A percentile compares a stretch with the other conserved stretches of the same genome.
Conservation (phyloP, 2,888 invertebrate genomes). For the Plebejus argus region DNA sequence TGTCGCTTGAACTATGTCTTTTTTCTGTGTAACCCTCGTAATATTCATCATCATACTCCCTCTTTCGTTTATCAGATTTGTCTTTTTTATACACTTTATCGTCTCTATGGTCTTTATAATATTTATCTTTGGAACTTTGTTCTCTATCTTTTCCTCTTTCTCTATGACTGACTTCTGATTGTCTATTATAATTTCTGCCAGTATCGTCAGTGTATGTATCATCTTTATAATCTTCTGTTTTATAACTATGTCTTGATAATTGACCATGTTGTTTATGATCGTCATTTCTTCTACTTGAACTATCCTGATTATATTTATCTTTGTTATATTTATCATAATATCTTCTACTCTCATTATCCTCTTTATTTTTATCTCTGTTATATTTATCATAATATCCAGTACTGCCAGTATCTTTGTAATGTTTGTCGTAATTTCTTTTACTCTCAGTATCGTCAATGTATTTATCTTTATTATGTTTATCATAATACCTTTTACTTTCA, state of each 20-base stretch:
- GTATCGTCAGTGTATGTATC: not conserved
- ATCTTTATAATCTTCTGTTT: not conserved
- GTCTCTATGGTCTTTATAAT: not conserved
- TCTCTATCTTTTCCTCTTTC: not conserved
- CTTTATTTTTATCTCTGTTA: not conserved
- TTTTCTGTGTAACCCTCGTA: slow-evolving; percentile 31
- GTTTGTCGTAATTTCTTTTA: too few species aligned
- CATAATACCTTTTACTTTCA: not conserved
- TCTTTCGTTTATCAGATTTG: not conserved
- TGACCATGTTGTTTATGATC: not conserved
- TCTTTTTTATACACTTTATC: slow-evolving; percentile 17
- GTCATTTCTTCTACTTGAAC: not conserved
- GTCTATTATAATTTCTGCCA: not conserved
- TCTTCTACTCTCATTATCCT: not conserved
- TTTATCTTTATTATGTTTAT: not conserved
- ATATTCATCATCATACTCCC: not conserved
- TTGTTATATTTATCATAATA: not conserved
- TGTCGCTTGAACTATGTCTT: slow-evolving; percentile 32
- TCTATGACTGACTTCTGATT: not conserved
- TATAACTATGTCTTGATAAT: not conserved
- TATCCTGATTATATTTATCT: not conserved
- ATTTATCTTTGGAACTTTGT: not conserved
- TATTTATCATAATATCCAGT: not conserved
- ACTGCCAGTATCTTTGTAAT: not conserved
- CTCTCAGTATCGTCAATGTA: not conserved